Evolutionary conservation across 1,140 invertebrate species (phyloP).

Genomic region (Danaus plexippus): DNA sequence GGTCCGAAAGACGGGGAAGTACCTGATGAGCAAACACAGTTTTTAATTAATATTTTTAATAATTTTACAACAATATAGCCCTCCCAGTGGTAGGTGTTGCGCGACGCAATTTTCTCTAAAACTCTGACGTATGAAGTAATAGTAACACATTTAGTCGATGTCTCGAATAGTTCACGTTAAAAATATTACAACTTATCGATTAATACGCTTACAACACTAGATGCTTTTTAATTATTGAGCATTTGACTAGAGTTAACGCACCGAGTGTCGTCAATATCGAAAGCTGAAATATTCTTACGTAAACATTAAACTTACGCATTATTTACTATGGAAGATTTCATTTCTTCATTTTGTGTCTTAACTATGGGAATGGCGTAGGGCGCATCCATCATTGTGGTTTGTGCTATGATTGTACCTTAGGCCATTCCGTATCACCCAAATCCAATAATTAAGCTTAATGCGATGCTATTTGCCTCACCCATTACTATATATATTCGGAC

Average conservation of each 20-base stretch:
- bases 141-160: conserved; percentile 70
- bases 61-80: conserved; percentile 58
- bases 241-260: conserved; percentile 45
- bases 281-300: conserved; percentile 42
- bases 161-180: conserved; percentile 48
- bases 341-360: conserved; percentile 64
- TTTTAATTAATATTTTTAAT: conserved; percentile 29
- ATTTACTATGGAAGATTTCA: conserved; percentile 69
- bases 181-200: conserved; percentile 39
- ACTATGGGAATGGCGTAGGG: conserved; percentile 54
- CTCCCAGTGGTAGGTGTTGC: conserved; percentile 46
- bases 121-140: conserved; percentile 60
- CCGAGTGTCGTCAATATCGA: conserved; percentile 24
- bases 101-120: conserved; percentile 44
- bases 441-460: conserved; percentile 38
- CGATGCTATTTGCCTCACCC: conserved; percentile 40
- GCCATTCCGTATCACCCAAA: conserved; percentile 51
- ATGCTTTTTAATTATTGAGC: conserved; percentile 55
- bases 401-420: conserved; percentile 53
- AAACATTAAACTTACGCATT: conserved; percentile 59
- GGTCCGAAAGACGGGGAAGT: conserved; percentile 63
- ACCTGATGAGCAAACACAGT: conserved; percentile 58
- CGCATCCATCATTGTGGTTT: conserved; percentile 47
- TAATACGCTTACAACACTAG: conserved; percentile 28
- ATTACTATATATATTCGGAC: conserved; percentile 48